Conservation (phyloP, 2,888 invertebrate species). For the Conus canariensis region DNA sequence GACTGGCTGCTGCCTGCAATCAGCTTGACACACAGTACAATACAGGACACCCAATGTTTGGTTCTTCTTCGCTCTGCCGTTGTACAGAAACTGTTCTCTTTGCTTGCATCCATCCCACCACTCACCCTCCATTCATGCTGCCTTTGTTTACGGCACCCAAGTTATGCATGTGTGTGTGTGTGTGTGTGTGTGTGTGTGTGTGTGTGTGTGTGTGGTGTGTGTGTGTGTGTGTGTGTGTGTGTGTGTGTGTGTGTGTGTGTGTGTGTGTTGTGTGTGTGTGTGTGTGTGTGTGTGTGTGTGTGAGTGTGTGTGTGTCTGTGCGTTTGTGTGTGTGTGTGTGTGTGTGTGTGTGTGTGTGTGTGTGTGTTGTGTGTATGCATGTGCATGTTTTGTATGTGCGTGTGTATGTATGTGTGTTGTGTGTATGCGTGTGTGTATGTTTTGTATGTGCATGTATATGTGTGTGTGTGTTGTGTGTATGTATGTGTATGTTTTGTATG, state of each 20-base stretch:
- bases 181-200: not conserved
- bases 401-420: not conserved
- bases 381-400: not conserved
- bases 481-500: not conserved
- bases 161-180: no score
- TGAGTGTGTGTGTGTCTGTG: not conserved
- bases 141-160: no score
- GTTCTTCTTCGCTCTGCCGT: no score
- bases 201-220: not conserved
- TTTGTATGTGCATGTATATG: not conserved
- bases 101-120: no score
- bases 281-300: not conserved
- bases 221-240: not conserved
- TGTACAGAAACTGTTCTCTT: no score
- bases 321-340: not conserved
- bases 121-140: no score
- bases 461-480: not conserved
- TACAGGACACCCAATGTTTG: no score
- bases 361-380: not conserved
- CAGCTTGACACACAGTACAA: no score
- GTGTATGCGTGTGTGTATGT: not conserved
- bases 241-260: slow-evolving; percentile 7
- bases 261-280: not conserved
- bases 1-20: no score
- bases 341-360: not conserved